Base-by-base conservation (phyloP, 2,888 invertebrate genomes). In the Synergus japonicus region DNA sequence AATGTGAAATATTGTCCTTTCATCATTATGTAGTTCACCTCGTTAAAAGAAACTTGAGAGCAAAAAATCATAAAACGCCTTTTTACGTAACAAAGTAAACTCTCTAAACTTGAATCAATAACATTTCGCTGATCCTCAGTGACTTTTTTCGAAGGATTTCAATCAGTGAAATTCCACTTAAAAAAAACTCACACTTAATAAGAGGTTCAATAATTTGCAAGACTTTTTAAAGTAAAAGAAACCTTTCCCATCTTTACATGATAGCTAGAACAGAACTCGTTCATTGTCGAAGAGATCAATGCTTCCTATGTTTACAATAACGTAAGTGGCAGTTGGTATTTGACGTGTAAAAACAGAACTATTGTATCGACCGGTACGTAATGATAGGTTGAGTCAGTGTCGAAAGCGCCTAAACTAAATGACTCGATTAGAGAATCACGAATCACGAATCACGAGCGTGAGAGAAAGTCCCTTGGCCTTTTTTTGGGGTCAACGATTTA, bases 381-480 rank as follows among this genome's bases (percentile, higher is more conserved):
- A 60, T 60, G 18, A 60, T n/a, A 60, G 60, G 60, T 60, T 60
- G 4, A 12, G 1, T 0, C 15, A 49, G 49, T 49, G 49, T 49
- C 22, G 60, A 60, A 60, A 60, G 60, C 60, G 54, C n/a, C 54
- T n/a, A n/a, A 54, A 54, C 49, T 15, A 49, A 49, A 49, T 15
- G 49, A 49, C 49, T 60, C 18, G 58, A 60, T 60, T 60, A 60
- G 58, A 60, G 58, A 60, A 60, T 60, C 76, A 82, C 78, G 79
- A 82, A 83, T 82, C 80, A 46, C 12, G 67, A 82, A 83, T 82
- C 80, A 46, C 12, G 67, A 78, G 78, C 79, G 79, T 80, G 82
- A 79, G 80, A 77, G 78, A 79, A 82, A 82, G 81, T 77, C 22
- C 60, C 60, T 60, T 22, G 4, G 22, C 22, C 60, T 60, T 60